These are phyloP conservation scores for Xylota segnis DNA, from an alignment of 2,888 invertebrate species.

Conservation along the genomic window DNA sequence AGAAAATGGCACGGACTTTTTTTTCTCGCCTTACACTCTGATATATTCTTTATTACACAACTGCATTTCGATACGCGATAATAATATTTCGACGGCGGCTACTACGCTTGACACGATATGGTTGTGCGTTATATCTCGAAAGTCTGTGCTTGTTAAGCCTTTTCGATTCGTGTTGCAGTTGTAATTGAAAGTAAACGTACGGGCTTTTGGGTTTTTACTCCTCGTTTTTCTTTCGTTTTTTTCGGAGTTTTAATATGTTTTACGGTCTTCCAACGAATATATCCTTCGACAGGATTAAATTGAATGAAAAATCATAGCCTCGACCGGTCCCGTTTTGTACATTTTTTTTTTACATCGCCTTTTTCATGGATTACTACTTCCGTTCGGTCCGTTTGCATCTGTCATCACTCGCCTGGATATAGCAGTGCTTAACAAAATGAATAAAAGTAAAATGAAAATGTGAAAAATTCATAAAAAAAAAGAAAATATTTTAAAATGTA, in stretches of 20 bases:
- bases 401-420: slow-evolving; percentile 49
- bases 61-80: slow-evolving; percentile 65
- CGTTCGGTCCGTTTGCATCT: slow-evolving; percentile 48
- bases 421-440: slow-evolving; percentile 36
- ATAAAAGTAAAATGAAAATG: slow-evolving; percentile 27
- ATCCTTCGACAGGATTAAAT: slow-evolving; percentile 39
- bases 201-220: not conserved
- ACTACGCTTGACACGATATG: slow-evolving; percentile 30
- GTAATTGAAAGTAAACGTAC: slow-evolving; percentile 38
- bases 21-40: slow-evolving; percentile 64
- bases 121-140: slow-evolving; percentile 22
- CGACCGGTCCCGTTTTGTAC: slow-evolving; percentile 2
- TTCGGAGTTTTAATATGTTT: slow-evolving; percentile 8
- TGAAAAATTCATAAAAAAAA: slow-evolving; percentile 32
- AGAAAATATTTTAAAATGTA: slow-evolving; percentile 4
- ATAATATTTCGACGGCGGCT: slow-evolving; percentile 12
- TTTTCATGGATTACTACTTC: slow-evolving; percentile 49
- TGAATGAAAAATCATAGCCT: slow-evolving; percentile 12
- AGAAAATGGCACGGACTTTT: slow-evolving; percentile 76
- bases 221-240: not conserved
- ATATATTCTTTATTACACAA: slow-evolving; percentile 64
- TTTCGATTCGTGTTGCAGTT: slow-evolving; percentile 43
- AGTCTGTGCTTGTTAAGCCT: slow-evolving; percentile 27
- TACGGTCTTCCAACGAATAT: slow-evolving; percentile 29
- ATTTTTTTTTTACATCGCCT: slow-evolving; percentile 26